Percentiles rank a stretch among this genome's conserved stretches.
phyloP scores from a whole-genome alignment of 2,797 vertebrate genomes.

The Scyliorhinus canicula region DNA sequence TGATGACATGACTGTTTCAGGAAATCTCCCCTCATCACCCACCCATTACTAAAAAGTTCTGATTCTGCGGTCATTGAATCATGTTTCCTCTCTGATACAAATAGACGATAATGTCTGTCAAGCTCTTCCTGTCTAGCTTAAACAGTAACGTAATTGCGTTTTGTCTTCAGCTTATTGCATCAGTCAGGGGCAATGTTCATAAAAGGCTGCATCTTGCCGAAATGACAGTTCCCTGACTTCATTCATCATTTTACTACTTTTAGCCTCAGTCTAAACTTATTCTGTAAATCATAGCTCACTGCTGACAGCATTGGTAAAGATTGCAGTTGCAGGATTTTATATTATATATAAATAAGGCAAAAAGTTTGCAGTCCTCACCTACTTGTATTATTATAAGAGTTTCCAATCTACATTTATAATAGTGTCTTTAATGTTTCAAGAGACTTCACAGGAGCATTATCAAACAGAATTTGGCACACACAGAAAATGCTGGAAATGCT shows the following conservation, averaged over 20 bases:
- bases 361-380: background rate
- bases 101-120: slow-evolving; percentile 37
- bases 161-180: slow-evolving; percentile 27
- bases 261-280: background rate
- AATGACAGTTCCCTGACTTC: background rate
- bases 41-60: slow-evolving; percentile 37
- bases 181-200: slow-evolving; percentile 11
- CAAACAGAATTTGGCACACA: background rate
- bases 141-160: slow-evolving; percentile 21
- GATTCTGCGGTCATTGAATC: slow-evolving; percentile 34
- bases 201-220: slow-evolving; percentile 8
- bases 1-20: slow-evolving; percentile 32
- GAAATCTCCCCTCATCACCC: slow-evolving; percentile 36
- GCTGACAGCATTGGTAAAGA: background rate
- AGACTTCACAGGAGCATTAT: background rate
- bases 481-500: no score
- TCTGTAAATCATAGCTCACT: background rate
- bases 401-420: background rate
- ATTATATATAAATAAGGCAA: no score
- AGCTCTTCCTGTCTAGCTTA: slow-evolving; percentile 32
- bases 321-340: background rate
- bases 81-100: slow-evolving; percentile 35
- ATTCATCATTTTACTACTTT: slow-evolving; percentile 31
- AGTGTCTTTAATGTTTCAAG: background rate
- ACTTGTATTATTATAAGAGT: background rate